These are phyloP conservation scores for Hesperophylax magnus DNA, from an alignment of 1,140 invertebrate species.

Conservation along the genomic window DNA sequence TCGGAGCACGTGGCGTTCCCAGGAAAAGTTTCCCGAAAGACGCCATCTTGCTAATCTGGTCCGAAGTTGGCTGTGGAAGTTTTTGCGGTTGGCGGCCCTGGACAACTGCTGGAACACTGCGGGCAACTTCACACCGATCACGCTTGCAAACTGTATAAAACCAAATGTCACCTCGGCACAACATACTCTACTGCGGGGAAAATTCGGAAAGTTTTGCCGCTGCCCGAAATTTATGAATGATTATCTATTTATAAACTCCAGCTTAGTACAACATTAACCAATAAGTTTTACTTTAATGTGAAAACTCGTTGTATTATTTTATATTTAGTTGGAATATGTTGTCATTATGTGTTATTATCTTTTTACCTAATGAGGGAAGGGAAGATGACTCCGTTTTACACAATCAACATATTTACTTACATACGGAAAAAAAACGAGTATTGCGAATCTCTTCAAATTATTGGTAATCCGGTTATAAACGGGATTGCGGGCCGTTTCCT, in stretches of 20 bases:
- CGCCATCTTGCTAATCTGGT: conserved; percentile 55
- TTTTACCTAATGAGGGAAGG: no score
- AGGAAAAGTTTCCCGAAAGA: conserved; percentile 11
- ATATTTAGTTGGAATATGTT: background rate
- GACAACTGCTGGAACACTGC: conserved; percentile 28
- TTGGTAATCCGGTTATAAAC: no score
- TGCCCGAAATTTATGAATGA: conserved; percentile 39
- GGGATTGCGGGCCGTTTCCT: no score
- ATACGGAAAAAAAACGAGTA: no score
- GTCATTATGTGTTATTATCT: background rate
- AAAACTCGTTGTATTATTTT: conserved; percentile 18
- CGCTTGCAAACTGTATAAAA: conserved; percentile 48
- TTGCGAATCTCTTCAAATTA: no score
- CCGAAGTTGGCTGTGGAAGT: conserved; percentile 47
- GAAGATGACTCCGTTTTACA: no score
- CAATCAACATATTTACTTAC: no score
- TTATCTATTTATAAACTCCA: conserved; percentile 37
- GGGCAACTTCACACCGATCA: conserved; percentile 39
- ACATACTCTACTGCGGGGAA: conserved; percentile 34
- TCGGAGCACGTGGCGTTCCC: conserved; percentile 41
- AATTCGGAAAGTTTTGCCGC: conserved; percentile 30
- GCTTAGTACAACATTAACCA: conserved; percentile 26
- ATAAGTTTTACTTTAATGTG: conserved; percentile 13
- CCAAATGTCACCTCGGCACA: conserved; percentile 41
- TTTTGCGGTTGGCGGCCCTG: conserved; percentile 45